Base-by-base conservation (phyloP, 2,888 invertebrate species). In the Lochmaea capreae region DNA sequence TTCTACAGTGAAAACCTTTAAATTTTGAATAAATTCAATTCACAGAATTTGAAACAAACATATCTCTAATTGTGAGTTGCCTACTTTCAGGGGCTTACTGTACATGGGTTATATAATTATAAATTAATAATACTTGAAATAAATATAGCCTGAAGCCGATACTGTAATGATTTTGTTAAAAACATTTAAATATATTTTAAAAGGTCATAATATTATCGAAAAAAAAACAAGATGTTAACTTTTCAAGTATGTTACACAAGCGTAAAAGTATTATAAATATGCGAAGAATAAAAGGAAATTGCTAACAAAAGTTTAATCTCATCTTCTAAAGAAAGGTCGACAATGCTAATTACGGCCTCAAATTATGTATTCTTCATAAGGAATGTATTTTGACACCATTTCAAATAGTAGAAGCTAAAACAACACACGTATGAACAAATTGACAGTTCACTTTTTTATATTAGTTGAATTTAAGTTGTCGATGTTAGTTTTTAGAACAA, bases 281-380 rank as follows among this genome's bases (percentile, higher is more conserved):
- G 10, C 10, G 16, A 54, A 3, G 54, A 54, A 18, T 9, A 54
- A 54, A 54, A 16, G 52, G 52, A n/a, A 52, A 52, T 52, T 52
- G 52, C 52, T n/a, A 52, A 46, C 46, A 46, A 46, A 46, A 46
- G 3, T 46, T 46, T 46, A 46, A 52, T 52, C n/a, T n/a, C n/a
- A 52, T 52, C n/a, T 54, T 8, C n/a, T 54, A 54, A 16, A 54
- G 16, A 54, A 54, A 52, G 52, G n/a, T 52, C 52, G 52, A 52
- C 16, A 54, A 6, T 18, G 54, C 18, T 54, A 54, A 54, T 54
- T 16, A 54, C 8, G 9, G 14, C 18, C 9, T 18, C 54, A 54
- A 54, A 54, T 54, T 54, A 16, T 16, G 16, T 9, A 3, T 52
- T 52, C 52, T 52, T 52, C 16, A 52, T 43, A 43, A 11, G 0